Evolutionary conservation across 2,888 invertebrate genomes (phyloP).

Genomic region (Seladonia tumulorum): DNA sequence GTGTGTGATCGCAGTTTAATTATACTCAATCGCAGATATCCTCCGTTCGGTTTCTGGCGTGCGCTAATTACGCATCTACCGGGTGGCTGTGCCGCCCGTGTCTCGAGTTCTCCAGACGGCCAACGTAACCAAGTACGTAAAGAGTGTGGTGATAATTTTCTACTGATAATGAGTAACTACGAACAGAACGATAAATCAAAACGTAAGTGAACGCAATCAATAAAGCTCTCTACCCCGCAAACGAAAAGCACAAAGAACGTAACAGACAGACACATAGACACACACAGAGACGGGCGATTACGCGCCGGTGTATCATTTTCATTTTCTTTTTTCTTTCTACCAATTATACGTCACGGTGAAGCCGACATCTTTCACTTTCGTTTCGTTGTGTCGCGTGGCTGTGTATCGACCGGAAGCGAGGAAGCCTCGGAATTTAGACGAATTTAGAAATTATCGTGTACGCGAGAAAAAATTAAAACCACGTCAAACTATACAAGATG

Average conservation of each 20-base stretch:
- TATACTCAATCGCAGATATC: conserved; percentile 82
- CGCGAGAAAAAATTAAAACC: background rate
- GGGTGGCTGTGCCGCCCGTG: conserved; percentile 74
- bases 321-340: background rate
- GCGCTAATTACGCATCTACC: conserved; percentile 74
- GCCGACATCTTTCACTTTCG: conserved; percentile 4
- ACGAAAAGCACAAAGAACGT: conserved; percentile 82
- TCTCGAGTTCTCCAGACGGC: conserved; percentile 83
- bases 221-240: conserved; percentile 89
- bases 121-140: conserved; percentile 77
- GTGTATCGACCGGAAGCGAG: conserved; percentile 26
- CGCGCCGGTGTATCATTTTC: background rate
- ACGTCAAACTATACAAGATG: background rate
- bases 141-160: conserved; percentile 80
- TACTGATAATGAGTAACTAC: conserved; percentile 80
- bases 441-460: background rate
- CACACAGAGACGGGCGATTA: conserved; percentile 47
- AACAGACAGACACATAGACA: conserved; percentile 74
- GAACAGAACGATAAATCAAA: conserved; percentile 74
- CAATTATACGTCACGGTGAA: background rate
- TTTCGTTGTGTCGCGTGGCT: conserved; percentile 18
- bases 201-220: conserved; percentile 81
- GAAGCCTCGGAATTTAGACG: conserved; percentile 3
- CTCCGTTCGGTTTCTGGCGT: conserved; percentile 78
- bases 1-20: conserved; percentile 69